Evolutionary conservation across 2,888 invertebrate species (phyloP).

Genomic region (Philereme vetulata): DNA sequence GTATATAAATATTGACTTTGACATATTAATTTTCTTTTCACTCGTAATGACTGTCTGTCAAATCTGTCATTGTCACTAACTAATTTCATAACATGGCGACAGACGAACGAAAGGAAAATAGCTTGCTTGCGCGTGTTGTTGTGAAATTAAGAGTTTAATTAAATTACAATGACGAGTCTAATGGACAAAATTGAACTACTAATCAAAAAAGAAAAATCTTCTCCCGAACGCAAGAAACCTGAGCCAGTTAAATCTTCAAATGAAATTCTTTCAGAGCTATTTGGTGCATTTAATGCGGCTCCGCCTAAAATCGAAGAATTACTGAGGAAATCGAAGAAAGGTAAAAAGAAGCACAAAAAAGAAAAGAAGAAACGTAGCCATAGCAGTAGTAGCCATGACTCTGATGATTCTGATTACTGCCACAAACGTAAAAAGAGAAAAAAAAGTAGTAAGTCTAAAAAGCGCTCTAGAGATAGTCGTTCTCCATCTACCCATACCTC

Average conservation of each 20-base stretch:
- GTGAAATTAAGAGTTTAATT: not conserved
- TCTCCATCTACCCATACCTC: constrained; percentile 54
- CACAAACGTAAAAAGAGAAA: constrained; percentile 85
- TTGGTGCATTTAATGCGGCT: constrained; percentile 89
- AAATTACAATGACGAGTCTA: constrained; percentile 60
- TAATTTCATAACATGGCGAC: constrained; percentile 10
- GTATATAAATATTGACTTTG: constrained; percentile 3
- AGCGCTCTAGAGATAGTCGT: constrained; percentile 55
- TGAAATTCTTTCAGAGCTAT: constrained; percentile 92
- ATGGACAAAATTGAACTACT: constrained; percentile 74
- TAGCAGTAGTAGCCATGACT: constrained; percentile 70
- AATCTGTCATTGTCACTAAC: not conserved
- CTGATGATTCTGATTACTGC: constrained; percentile 74
- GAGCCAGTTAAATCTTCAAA: constrained; percentile 86
- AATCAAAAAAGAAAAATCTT: constrained; percentile 75
- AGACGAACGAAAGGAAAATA: not conserved
- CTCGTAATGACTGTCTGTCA: too few species aligned
- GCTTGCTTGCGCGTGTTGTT: constrained; percentile 4
- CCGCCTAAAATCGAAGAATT: constrained; percentile 84
- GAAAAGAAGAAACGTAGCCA: constrained; percentile 80
- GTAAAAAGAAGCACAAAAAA: constrained; percentile 86
- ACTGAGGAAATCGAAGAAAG: constrained; percentile 78
- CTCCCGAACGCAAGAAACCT: constrained; percentile 73
- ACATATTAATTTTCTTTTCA: not conserved
- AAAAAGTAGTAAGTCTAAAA: constrained; percentile 74